Evolutionary conservation across 1,140 invertebrate genomes (phyloP).

Genomic region (Pseudobourletiella spinata): DNA sequence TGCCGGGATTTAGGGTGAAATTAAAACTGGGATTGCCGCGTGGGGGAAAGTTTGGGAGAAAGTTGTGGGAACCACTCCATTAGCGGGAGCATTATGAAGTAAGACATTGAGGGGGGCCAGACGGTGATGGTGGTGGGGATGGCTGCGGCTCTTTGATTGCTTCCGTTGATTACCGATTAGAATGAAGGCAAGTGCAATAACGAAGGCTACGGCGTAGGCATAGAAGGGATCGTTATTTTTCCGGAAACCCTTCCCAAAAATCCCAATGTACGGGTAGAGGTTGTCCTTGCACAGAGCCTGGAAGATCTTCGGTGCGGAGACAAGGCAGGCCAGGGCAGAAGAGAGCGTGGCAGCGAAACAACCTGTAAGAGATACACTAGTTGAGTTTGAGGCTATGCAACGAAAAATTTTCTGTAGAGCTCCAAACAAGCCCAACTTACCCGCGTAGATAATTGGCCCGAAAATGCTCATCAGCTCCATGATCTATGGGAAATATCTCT

Average conservation of each 20-base stretch:
- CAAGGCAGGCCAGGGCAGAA: constrained; percentile 87
- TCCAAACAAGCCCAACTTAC: constrained; percentile 46
- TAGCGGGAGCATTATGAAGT: too few species aligned
- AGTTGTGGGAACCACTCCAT: too few species aligned
- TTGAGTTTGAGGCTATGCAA: not conserved
- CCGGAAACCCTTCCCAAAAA: constrained; percentile 88
- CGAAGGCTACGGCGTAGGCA: constrained; percentile 82
- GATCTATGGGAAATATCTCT: constrained; percentile 49
- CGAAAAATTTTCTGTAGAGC: not conserved
- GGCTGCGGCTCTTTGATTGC: too few species aligned
- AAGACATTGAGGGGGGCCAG: too few species aligned
- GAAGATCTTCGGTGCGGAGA: constrained; percentile 89
- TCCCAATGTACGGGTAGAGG: constrained; percentile 82
- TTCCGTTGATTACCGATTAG: constrained; percentile 16
- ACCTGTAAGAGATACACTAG: not conserved
- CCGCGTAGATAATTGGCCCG: constrained; percentile 88
- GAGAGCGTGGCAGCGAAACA: constrained; percentile 72
- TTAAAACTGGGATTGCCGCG: too few species aligned
- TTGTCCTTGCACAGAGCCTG: constrained; percentile 94
- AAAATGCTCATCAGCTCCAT: constrained; percentile 83
- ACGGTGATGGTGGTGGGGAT: too few species aligned
- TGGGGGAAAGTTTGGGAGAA: too few species aligned
- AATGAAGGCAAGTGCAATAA: constrained; percentile 70
- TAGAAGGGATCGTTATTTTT: constrained; percentile 82
- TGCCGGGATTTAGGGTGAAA: too few species aligned